phyloP scores from a whole-genome alignment of 2,888 invertebrate species.

The Cephus rjabovi region DNA sequence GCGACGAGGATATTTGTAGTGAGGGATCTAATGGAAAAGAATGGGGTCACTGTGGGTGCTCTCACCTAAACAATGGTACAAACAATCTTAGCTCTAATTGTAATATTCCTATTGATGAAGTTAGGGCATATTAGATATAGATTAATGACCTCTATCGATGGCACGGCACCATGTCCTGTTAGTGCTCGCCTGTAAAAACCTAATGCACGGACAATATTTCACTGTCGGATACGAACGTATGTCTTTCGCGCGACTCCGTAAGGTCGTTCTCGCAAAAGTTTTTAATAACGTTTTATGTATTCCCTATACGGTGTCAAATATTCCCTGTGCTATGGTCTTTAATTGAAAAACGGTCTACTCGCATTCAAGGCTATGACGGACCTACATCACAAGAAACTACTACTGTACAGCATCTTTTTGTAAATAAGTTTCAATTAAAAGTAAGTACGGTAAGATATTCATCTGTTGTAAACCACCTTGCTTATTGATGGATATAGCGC shows the following conservation, averaged over 20 bases:
- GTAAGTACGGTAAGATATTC: slow-evolving; percentile 43
- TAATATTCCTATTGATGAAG: slow-evolving; percentile 60
- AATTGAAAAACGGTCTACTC: slow-evolving; percentile 42
- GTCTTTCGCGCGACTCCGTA: not conserved
- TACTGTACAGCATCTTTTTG: slow-evolving; percentile 40
- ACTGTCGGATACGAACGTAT: not conserved
- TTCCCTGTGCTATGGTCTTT: slow-evolving; percentile 45
- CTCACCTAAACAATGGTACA: slow-evolving; percentile 64
- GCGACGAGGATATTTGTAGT: slow-evolving; percentile 36
- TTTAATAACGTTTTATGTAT: not conserved
- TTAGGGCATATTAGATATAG: slow-evolving; percentile 44
- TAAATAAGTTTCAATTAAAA: slow-evolving; percentile 51
- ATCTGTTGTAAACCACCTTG: slow-evolving; percentile 50
- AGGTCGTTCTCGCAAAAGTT: not conserved
- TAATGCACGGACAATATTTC: slow-evolving; percentile 37
- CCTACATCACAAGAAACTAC: slow-evolving; percentile 40
- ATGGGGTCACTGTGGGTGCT: slow-evolving; percentile 54
- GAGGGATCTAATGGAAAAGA: slow-evolving; percentile 24
- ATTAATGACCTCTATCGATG: slow-evolving; percentile 21
- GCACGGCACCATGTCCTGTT: slow-evolving; percentile 17
- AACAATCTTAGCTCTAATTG: slow-evolving; percentile 63
- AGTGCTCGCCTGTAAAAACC: slow-evolving; percentile 39
- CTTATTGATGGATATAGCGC: slow-evolving; percentile 57
- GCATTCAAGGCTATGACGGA: slow-evolving; percentile 52
- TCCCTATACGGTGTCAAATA: not conserved